These are phyloP conservation scores for Henicopernis longicauda DNA, from an alignment of 2,113 vertebrate species.

Conservation along the genomic window DNA sequence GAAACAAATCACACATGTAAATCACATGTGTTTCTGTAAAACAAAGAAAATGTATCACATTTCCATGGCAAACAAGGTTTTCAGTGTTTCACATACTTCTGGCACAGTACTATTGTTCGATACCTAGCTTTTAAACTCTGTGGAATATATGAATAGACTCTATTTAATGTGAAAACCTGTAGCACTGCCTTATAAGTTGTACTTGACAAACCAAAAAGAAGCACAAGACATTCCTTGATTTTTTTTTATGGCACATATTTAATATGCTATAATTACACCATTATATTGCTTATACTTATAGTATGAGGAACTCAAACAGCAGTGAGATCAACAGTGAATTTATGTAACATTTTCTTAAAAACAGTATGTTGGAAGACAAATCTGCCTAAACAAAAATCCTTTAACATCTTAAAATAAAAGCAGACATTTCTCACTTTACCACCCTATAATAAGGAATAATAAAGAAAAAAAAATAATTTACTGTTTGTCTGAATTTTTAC, in stretches of 20 bases:
- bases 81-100: not conserved
- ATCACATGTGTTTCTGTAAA: not conserved
- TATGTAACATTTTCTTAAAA: not conserved
- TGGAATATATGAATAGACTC: not conserved
- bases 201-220: not conserved
- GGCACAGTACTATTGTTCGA: not conserved
- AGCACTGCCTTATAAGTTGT: not conserved
- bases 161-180: not conserved
- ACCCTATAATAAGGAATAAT: not conserved
- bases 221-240: not conserved
- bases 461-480: not conserved
- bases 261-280: not conserved
- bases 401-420: not conserved
- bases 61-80: not conserved
- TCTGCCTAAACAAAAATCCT: not conserved
- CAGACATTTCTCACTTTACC: not conserved
- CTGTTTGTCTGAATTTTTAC: not conserved
- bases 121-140: not conserved
- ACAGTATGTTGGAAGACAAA: not conserved
- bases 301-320: not conserved
- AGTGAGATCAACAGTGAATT: not conserved
- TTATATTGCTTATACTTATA: not conserved
- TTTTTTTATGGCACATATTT: not conserved
- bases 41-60: not conserved
- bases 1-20: not conserved